Base-by-base conservation (phyloP, 2,888 invertebrate genomes). In the Automeris io region DNA sequence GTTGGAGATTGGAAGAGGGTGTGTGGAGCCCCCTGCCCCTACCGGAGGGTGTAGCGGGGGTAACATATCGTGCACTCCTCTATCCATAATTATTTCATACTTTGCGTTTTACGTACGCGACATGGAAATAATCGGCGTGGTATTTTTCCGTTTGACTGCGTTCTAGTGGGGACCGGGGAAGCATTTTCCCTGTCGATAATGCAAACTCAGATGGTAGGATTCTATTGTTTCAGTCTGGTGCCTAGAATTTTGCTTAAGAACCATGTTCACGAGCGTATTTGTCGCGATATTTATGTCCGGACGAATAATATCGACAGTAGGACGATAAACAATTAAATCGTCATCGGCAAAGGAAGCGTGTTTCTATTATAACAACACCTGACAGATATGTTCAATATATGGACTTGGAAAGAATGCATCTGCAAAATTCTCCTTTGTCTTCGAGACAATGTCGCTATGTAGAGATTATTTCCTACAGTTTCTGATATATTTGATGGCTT, bases 51-150 rank as follows among this genome's bases (percentile, higher is more conserved):
- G 37, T 42, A 6, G 35, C 8, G 33, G 35, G 21, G 35, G 47
- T 48, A 48, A 65, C 61, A 63, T 69, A 70, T 71, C 67, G 68
- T 61, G 69, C 61, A 64, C 73, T 65, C 66, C 64, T 67, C 54
- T 65, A 64, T 65, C 67, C 70, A 75, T 83, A 81, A 83, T 83
- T 83, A 82, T 83, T 83, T 80, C 79, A 78, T 81, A 75, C 77
- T 75, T 72, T 70, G 70, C 70, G 68, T 77, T 71, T 70, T 63
- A 65, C 69, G 60, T 71, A 64, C 59, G 31, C 54, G 69, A 59
- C 65, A 70, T 51, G 54, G 69, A 73, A 78, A 77, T 76, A 76
- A 80, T 80, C 70, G 72, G 61, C 60, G 57, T 60, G 55, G 64
- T 70, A 70, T 77, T 77, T 78, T 75, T 72, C 70, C 70, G 70